Evolutionary conservation across 2,113 vertebrate species (phyloP).

Genomic region (Gopherus evgoodei): DNA sequence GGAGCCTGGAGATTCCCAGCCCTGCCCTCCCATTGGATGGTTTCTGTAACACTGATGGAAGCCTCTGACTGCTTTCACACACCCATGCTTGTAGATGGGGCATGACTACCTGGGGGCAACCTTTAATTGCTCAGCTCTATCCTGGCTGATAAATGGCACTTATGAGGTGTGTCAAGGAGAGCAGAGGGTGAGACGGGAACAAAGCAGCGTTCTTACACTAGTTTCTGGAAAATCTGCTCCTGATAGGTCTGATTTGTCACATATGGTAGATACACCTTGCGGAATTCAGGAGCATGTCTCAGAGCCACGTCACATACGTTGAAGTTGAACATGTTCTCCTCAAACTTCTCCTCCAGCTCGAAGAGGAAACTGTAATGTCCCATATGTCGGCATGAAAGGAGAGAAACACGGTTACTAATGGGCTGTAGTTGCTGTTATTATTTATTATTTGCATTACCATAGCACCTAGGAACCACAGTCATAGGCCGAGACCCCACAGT

Average conservation of each 20-base stretch:
- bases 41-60: neutral
- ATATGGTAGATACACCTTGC: slow-evolving; percentile 92
- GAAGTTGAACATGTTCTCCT: slow-evolving; percentile 89
- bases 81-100: fast-evolving
- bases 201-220: slow-evolving; percentile 85
- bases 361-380: slow-evolving; percentile 86
- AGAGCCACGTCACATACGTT: slow-evolving; percentile 92
- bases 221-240: slow-evolving; percentile 91
- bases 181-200: neutral
- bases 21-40: neutral
- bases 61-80: neutral
- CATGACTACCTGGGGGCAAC: neutral
- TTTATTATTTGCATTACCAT: neutral
- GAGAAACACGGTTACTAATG: neutral
- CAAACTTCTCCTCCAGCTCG: slow-evolving; percentile 93
- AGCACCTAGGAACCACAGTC: neutral
- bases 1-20: neutral
- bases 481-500: neutral
- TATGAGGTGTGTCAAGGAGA: neutral
- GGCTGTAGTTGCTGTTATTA: neutral
- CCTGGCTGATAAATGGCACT: neutral
- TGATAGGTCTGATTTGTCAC: slow-evolving; percentile 98
- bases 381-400: neutral
- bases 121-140: neutral
- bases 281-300: slow-evolving; percentile 87